Conservation (phyloP, 2,888 invertebrate species). For the Microctonus brassicae region DNA sequence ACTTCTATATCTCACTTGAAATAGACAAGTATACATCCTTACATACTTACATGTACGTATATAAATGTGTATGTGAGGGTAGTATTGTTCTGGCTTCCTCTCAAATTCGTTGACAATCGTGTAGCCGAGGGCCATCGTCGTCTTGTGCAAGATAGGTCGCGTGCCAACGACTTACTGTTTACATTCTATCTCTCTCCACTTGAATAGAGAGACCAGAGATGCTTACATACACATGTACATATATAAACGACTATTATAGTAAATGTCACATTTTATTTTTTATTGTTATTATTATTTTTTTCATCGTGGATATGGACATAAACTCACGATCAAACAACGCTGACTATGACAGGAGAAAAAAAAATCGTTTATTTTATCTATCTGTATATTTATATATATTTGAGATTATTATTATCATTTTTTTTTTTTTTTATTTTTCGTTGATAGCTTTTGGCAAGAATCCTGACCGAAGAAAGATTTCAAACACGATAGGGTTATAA, state of each 20-base stretch:
- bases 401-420: background rate
- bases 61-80: background rate
- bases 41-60: background rate
- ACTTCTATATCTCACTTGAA: background rate
- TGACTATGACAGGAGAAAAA: constrained; percentile 8
- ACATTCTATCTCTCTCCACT: background rate
- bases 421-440: constrained; percentile 7
- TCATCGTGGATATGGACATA: background rate
- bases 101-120: background rate
- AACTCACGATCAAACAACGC: constrained; percentile 11
- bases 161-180: constrained; percentile 23
- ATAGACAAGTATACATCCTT: background rate
- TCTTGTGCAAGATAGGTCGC: constrained; percentile 15
- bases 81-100: background rate
- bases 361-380: background rate
- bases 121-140: background rate
- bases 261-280: background rate
- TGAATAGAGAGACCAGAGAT: background rate
- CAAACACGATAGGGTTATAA: constrained; percentile 10
- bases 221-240: background rate
- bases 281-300: background rate
- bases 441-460: constrained; percentile 16
- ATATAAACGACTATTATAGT: background rate
- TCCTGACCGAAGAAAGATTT: background rate
- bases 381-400: background rate